Conservation (phyloP, 2,888 invertebrate genomes). For the Aphodius granarius region DNA sequence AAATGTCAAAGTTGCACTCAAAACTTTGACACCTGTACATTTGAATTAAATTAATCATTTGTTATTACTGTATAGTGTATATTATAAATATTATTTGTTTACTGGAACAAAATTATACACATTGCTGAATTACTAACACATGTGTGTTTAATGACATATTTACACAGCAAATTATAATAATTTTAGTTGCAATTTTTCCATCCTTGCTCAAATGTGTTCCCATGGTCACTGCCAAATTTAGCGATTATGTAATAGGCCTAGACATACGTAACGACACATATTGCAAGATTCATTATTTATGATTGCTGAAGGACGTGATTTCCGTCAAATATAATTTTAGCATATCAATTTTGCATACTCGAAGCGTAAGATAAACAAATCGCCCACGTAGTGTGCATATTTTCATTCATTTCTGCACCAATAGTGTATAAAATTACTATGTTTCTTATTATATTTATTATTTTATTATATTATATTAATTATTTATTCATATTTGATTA, state of each 20-base stretch:
- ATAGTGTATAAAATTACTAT: no score
- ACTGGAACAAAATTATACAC: background rate
- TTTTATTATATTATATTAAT: no score
- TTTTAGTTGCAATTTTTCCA: background rate
- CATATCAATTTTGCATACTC: background rate
- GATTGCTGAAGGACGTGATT: background rate
- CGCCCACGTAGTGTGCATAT: background rate
- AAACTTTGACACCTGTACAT: no score
- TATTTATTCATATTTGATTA: no score
- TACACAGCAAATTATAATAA: no score
- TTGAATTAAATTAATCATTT: no score
- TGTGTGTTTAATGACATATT: background rate
- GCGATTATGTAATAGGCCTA: background rate
- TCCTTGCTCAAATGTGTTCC: background rate
- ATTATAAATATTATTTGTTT: background rate
- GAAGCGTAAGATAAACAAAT: background rate
- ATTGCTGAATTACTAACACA: background rate
- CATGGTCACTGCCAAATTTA: background rate
- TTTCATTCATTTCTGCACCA: background rate
- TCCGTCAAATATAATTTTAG: background rate
- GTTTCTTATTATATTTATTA: no score
- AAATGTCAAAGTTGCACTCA: no score
- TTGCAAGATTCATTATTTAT: background rate
- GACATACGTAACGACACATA: background rate
- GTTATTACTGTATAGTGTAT: no score